Percentiles rank a stretch among this genome's conserved stretches.
phyloP scores from a whole-genome alignment of 2,797 vertebrate species.

The Clarias platycephalus region DNA sequence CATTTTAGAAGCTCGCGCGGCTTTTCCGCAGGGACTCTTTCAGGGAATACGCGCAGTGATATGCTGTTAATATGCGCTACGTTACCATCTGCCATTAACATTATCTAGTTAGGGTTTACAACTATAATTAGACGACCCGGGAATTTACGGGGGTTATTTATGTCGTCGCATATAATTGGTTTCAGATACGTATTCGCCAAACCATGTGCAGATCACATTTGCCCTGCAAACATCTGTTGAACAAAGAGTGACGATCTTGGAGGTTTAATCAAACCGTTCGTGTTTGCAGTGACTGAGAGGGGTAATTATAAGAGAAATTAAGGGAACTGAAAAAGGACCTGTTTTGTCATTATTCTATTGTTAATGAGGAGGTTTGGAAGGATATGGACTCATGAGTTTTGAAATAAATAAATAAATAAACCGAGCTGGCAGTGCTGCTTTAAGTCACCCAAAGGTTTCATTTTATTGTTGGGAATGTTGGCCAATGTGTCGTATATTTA shows the following conservation, averaged over 20 bases:
- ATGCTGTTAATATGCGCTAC: slow-evolving; percentile 44
- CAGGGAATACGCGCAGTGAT: slow-evolving; percentile 37
- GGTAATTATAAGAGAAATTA: slow-evolving; percentile 43
- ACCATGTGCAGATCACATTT: slow-evolving; percentile 59
- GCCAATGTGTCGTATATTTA: not conserved
- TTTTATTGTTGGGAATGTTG: not conserved
- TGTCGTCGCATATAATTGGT: slow-evolving; percentile 59
- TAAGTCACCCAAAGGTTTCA: not conserved
- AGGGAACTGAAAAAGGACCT: slow-evolving; percentile 42
- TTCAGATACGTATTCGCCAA: slow-evolving; percentile 54
- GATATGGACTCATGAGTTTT: not conserved
- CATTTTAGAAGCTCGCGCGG: slow-evolving; percentile 44
- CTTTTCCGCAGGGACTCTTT: slow-evolving; percentile 27
- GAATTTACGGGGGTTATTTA: slow-evolving; percentile 59
- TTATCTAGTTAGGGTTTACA: slow-evolving; percentile 57
- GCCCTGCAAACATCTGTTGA: slow-evolving; percentile 53
- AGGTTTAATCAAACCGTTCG: slow-evolving; percentile 51
- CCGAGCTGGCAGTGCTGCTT: not conserved
- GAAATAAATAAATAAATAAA: not conserved
- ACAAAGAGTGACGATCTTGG: slow-evolving; percentile 43
- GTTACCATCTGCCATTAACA: slow-evolving; percentile 58
- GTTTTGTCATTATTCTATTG: slow-evolving; percentile 40
- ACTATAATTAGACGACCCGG: slow-evolving; percentile 61
- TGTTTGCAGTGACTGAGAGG: slow-evolving; percentile 39
- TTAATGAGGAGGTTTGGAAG: slow-evolving; percentile 44